Evolutionary conservation across 1,140 invertebrate genomes (phyloP).

Genomic region (Anthonomus grandis): DNA sequence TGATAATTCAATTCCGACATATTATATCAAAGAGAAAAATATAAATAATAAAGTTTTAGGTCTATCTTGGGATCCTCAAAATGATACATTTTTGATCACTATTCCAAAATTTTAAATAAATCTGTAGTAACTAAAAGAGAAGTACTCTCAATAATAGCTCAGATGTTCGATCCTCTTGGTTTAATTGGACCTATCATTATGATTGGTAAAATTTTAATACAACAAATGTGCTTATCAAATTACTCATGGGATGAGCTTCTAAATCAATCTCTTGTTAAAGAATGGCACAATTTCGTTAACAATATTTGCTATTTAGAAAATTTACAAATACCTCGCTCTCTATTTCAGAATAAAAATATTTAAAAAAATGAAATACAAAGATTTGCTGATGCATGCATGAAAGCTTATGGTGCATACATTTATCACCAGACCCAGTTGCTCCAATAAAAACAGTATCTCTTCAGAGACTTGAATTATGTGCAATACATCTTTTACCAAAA

Average conservation of each 20-base stretch:
- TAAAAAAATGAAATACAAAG: constrained; percentile 27
- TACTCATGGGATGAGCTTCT: constrained; percentile 27
- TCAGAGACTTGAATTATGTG: constrained; percentile 12
- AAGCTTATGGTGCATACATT: constrained; percentile 38
- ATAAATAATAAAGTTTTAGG: constrained; percentile 8
- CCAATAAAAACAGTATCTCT: constrained; percentile 12
- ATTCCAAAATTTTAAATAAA: too few species aligned
- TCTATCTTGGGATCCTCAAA: constrained; percentile 2
- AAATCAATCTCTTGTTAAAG: constrained; percentile 26
- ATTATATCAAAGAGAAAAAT: constrained; percentile 5
- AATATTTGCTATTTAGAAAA: background rate
- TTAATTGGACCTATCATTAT: too few species aligned
- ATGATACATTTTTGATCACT: too few species aligned
- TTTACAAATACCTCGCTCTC: constrained; percentile 17
- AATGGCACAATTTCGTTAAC: background rate
- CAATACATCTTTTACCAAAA: constrained; percentile 1
- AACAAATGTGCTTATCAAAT: constrained; percentile 23
- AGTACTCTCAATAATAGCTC: constrained; percentile 33
- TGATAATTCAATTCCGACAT: too few species aligned
- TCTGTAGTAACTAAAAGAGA: too few species aligned
- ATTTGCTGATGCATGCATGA: constrained; percentile 37
- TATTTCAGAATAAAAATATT: background rate
- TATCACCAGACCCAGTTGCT: constrained; percentile 20
- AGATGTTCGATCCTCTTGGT: background rate
- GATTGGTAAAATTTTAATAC: too few species aligned